Evolutionary conservation across 2,113 vertebrate species (phyloP).

Genomic region (Pteropus alecto): DNA sequence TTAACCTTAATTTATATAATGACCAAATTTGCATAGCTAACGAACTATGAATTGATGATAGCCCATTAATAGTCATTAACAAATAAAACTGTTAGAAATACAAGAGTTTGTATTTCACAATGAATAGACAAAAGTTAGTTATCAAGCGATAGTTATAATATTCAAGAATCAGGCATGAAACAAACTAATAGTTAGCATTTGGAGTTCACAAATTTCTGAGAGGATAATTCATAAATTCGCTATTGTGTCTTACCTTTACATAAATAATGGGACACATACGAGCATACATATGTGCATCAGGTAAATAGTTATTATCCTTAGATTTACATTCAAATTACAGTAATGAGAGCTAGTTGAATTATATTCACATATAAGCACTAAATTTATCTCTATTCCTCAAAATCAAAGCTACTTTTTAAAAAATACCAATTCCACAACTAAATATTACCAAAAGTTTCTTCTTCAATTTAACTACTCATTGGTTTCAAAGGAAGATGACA

Average conservation of each 20-base stretch:
- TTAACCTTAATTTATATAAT: conserved; percentile 48
- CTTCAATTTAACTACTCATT: background rate
- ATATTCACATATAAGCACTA: background rate
- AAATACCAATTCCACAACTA: background rate
- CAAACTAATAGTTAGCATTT: conserved; percentile 28
- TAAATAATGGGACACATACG: background rate
- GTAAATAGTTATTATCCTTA: background rate
- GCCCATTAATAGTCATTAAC: conserved; percentile 25
- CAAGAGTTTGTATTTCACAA: background rate
- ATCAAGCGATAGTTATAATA: conserved; percentile 7
- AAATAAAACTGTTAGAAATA: background rate
- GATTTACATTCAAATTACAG: background rate
- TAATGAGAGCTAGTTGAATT: background rate
- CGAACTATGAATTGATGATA: background rate
- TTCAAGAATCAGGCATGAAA: background rate
- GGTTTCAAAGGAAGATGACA: conserved; percentile 11
- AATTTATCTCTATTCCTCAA: background rate
- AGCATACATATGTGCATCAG: background rate
- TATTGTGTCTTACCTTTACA: background rate
- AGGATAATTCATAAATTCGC: background rate
- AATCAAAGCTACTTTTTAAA: background rate
- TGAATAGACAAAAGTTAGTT: background rate
- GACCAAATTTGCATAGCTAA: conserved; percentile 24
- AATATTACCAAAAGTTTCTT: conserved; percentile 26
- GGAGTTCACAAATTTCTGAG: background rate